These are phyloP conservation scores for Oceanodroma tethys DNA, from an alignment of 2,113 vertebrate species.

Conservation along the genomic window DNA sequence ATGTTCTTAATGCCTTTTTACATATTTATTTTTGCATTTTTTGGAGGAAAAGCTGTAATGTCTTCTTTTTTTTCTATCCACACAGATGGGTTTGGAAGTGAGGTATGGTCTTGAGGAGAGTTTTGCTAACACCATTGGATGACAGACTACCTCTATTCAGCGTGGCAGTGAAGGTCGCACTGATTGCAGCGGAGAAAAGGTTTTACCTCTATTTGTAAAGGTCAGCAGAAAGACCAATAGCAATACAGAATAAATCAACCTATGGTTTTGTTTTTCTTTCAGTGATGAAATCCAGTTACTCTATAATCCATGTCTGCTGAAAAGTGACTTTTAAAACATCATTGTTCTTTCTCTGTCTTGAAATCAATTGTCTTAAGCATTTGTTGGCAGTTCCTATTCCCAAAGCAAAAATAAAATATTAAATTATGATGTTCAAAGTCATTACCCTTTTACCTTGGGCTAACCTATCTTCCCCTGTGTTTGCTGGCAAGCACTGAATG, in stretches of 20 bases:
- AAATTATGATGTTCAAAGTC: not conserved
- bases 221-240: not conserved
- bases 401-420: not conserved
- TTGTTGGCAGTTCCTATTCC: not conserved
- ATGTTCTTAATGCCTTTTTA: not conserved
- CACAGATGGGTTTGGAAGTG: not conserved
- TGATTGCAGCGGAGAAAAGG: not conserved
- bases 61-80: not conserved
- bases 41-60: not conserved
- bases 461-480: not conserved
- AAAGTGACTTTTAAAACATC: not conserved
- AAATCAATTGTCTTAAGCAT: constrained; percentile 3
- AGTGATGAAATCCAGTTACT: constrained; percentile 19
- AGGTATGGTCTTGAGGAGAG: not conserved
- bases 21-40: not conserved
- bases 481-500: not conserved
- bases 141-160: not conserved
- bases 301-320: not conserved
- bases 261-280: not conserved
- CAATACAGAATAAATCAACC: not conserved
- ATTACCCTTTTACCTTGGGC: not conserved
- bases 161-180: not conserved
- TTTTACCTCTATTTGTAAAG: constrained; percentile 2
- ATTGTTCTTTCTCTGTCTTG: not conserved
- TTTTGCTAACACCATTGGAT: not conserved